These are phyloP conservation scores for Helicolenus hilgendorfi DNA, from an alignment of 2,797 vertebrate species.

Conservation along the genomic window DNA sequence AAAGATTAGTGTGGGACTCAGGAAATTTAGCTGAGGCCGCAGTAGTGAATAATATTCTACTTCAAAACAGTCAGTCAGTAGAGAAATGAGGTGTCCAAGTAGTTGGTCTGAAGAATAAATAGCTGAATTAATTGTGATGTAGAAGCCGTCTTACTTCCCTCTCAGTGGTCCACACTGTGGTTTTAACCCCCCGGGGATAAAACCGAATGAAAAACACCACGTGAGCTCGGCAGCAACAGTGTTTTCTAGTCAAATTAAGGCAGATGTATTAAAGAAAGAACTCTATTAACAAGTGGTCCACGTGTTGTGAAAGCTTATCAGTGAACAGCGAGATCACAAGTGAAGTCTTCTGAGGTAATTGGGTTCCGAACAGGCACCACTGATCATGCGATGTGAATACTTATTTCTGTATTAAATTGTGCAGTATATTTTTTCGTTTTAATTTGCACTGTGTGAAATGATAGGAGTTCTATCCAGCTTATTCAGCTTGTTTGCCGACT, in stretches of 20 bases:
- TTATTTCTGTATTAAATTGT: constrained; percentile 7
- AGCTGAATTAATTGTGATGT: constrained; percentile 34
- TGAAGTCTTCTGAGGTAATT: neutral
- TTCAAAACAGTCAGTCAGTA: neutral
- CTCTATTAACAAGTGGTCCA: neutral
- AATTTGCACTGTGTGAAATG: constrained; percentile 29
- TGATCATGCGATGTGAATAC: neutral
- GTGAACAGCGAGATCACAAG: constrained; percentile 1
- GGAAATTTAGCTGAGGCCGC: neutral
- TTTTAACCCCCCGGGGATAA: neutral
- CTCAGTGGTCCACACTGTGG: neutral
- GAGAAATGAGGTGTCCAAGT: constrained; percentile 18
- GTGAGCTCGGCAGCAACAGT: neutral
- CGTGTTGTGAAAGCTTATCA: neutral
- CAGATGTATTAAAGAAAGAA: neutral
- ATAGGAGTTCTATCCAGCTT: constrained; percentile 25
- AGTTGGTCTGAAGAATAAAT: constrained; percentile 20
- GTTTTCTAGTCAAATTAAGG: neutral
- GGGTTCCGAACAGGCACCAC: neutral
- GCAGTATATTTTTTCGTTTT: neutral
- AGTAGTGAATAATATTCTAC: neutral
- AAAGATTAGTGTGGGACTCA: neutral
- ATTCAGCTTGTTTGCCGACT: constrained; percentile 42
- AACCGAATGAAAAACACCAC: neutral
- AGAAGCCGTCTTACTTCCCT: neutral